phyloP scores from a whole-genome alignment of 1,140 invertebrate genomes.

The Calephelis nemesis region DNA sequence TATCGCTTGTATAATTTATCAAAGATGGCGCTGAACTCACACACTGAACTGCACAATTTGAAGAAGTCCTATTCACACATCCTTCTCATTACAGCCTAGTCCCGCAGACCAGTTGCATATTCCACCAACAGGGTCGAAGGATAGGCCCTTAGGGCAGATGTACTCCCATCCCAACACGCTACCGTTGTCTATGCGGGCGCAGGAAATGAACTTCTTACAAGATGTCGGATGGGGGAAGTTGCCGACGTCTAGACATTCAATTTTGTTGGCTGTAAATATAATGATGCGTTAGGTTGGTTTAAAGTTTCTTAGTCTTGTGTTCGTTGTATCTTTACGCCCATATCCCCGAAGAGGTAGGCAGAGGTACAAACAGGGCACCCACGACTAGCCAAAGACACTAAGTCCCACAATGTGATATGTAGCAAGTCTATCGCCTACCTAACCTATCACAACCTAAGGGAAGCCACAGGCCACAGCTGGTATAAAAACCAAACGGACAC shows the following conservation, averaged over 20 bases:
- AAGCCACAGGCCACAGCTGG: too few species aligned
- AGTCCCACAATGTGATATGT: too few species aligned
- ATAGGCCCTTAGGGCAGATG: constrained; percentile 89
- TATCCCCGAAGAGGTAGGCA: too few species aligned
- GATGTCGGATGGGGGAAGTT: constrained; percentile 93
- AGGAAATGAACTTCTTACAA: constrained; percentile 93
- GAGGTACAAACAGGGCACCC: too few species aligned
- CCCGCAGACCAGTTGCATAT: constrained; percentile 94
- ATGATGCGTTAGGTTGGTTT: not conserved
- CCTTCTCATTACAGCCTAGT: constrained; percentile 84
- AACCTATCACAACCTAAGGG: too few species aligned
- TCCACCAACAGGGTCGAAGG: constrained; percentile 92
- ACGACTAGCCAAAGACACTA: too few species aligned
- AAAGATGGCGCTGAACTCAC: constrained; percentile 1
- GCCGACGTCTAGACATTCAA: constrained; percentile 91
- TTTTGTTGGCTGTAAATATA: constrained; percentile 75
- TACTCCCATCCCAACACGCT: constrained; percentile 90
- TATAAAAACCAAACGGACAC: too few species aligned
- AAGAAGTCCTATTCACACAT: constrained; percentile 35
- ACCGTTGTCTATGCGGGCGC: constrained; percentile 88
- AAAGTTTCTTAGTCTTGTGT: too few species aligned
- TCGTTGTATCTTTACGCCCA: too few species aligned
- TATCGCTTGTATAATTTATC: not conserved
- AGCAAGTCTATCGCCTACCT: too few species aligned
- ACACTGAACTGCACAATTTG: not conserved